Base-by-base conservation (phyloP, 2,113 vertebrate genomes). In the Tricholaema leucomelas region DNA sequence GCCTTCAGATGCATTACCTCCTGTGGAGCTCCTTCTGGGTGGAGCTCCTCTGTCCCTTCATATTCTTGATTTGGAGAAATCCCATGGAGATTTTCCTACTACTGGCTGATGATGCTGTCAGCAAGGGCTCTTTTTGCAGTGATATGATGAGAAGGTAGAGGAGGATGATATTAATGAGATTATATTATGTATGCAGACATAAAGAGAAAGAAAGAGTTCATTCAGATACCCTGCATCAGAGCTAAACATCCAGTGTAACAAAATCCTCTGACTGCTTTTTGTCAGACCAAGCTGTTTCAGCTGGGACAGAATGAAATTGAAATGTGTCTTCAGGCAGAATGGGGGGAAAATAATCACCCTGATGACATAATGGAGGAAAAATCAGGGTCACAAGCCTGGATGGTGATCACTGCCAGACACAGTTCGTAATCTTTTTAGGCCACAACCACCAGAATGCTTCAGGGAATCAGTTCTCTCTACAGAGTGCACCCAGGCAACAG, bases 301-400 rank as follows among this genome's bases (percentile, higher is more conserved):
- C 70, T 88, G 70, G 77, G 74, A 75, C 30, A 64, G 35, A 72
- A 38, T 76, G 81, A 55, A 90, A 81, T 35, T 79, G 55, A 95
- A 91, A 72, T 44, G 55, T 81, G 60, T 87, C 81, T 93, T 86
- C 54, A 88, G 66, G 81, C 54, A 84, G 63, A 95, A 94, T 42
- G 25, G 44, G 48, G 55, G 27, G 35, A 84, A 91, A 91, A 88
- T 59, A 85, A 79, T 89, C 64, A 67, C 46, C 28, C 19, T 90
- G 44, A 69, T 84, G 83, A 91, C 59, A 63, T 76, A 82, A 92
- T 25, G 64, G 64, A 88, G 64, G 87, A 93, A 88, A 88, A 88
- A 89, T 73, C 46, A 52, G 75, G 71, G 60, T 90, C 75, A 87
- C 78, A 87, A 89, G 56, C 38, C 71, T 73, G 46, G 23, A 76